A percentile compares a stretch with the other conserved stretches of the same genome.
Evolutionary conservation across 2,888 invertebrate genomes (phyloP).

Genomic region (Tethea ocularis): DNA sequence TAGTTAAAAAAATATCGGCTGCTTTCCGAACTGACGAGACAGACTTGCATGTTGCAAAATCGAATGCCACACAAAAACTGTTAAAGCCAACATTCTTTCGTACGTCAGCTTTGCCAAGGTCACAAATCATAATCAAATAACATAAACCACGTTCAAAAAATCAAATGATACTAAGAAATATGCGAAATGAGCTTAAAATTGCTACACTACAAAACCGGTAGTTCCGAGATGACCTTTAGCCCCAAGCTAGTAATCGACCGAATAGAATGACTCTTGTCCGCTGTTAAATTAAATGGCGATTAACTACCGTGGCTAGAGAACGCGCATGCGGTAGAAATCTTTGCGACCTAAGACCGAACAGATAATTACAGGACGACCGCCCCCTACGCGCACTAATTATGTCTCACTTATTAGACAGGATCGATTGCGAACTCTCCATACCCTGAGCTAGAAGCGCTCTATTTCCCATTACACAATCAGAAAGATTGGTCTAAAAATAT

Average conservation of each 20-base stretch:
- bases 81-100: background rate
- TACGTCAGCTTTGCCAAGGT: background rate
- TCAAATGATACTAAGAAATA: background rate
- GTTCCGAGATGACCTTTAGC: background rate
- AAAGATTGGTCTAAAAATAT: too few species aligned
- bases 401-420: too few species aligned
- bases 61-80: background rate
- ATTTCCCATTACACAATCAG: too few species aligned
- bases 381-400: background rate
- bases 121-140: slow-evolving; percentile 1
- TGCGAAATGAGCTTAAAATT: slow-evolving; percentile 1
- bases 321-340: background rate
- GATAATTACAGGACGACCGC: background rate
- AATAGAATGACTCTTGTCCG: background rate
- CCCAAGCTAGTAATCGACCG: background rate
- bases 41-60: background rate
- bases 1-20: too few species aligned
- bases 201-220: background rate
- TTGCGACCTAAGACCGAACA: background rate
- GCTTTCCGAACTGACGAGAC: background rate
- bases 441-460: too few species aligned
- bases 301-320: background rate
- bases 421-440: too few species aligned
- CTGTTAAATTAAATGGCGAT: slow-evolving; percentile 2
- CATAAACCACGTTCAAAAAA: background rate